phyloP scores from a whole-genome alignment of 1,140 invertebrate species.

The Sminthurinus signatus region DNA sequence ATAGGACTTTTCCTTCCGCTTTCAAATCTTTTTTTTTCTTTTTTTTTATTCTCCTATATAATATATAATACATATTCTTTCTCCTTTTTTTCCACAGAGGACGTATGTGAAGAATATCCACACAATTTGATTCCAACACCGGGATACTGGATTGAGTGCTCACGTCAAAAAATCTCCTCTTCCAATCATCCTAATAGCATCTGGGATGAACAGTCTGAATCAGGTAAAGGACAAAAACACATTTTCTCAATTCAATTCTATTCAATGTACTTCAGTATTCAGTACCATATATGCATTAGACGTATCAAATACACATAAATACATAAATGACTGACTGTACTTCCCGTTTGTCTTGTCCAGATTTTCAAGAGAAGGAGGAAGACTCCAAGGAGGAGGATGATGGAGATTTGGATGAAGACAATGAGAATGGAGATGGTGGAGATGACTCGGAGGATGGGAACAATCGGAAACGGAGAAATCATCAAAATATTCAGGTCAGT shows the following conservation, averaged over 20 bases:
- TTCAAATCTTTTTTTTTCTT: too few species aligned
- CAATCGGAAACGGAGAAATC: conserved; percentile 30
- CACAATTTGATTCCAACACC: conserved; percentile 83
- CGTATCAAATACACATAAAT: too few species aligned
- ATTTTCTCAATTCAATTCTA: too few species aligned
- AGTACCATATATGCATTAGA: too few species aligned
- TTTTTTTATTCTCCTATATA: background rate
- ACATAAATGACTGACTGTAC: too few species aligned
- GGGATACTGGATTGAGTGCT: conserved; percentile 93
- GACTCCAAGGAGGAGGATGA: conserved; percentile 41
- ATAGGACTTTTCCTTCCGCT: too few species aligned
- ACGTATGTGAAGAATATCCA: conserved; percentile 86
- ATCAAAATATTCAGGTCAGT: conserved; percentile 44
- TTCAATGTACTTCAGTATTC: too few species aligned
- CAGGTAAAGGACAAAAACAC: conserved; percentile 48
- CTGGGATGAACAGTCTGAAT: conserved; percentile 73
- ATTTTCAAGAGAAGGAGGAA: conserved; percentile 38
- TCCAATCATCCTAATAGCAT: conserved; percentile 59
- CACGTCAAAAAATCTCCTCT: conserved; percentile 69
- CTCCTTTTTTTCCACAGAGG: conserved; percentile 57
- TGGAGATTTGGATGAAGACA: conserved; percentile 31
- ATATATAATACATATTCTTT: background rate
- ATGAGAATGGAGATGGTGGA: conserved; percentile 41
- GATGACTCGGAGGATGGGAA: conserved; percentile 41
- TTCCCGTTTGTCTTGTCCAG: conserved; percentile 10